Base-by-base conservation (phyloP, 2,888 invertebrate genomes). In the Agelastica alni region DNA sequence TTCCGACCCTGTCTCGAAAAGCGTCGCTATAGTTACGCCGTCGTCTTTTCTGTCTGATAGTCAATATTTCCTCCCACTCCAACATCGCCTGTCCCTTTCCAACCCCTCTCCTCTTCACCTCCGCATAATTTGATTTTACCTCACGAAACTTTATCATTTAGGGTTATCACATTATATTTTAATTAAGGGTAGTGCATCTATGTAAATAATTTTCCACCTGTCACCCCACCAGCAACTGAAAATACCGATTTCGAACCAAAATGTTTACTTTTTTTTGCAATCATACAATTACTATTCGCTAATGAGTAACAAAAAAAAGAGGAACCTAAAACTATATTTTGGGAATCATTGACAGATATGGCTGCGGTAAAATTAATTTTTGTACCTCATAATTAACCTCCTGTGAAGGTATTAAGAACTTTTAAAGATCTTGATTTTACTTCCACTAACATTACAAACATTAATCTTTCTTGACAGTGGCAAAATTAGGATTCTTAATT, bases 31-130 rank as follows among this genome's bases (percentile, higher is more conserved):
- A 64, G 66, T 65, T 70, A 75, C 75, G 70, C 65, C 60, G 64
- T 56, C 70, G 69, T 66, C 71, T 69, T 69, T 75, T 75, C 75
- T 65, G 73, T 75, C 75, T 70, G 71, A 74, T 74, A 75, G 75
- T 77, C 77, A 70, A 77, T 77, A 77, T 71, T 70, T 69, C 63
- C 63, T 61, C 66, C 66, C 63, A 59, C 60, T 42, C 16, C 10
- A 6, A n/a, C 37, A 18, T 3, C n/a, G 37, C 20, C 20, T 22
- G 37, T 39, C 45, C 45, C 37, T 49, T 54, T 49, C 42, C 41
- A 42, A 31, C 47, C 34, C 54, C n/a, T 31, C 44, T 39, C 18
- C 43, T 67, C 61, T 62, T 61, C 66, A 65, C 43, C 43, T 34
- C 52, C 41, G 36, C 37, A 36, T 55, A 55, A 55, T 58, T 45